Evolutionary conservation across 2,797 vertebrate species (phyloP).

Genomic region (Scyliorhinus canicula): DNA sequence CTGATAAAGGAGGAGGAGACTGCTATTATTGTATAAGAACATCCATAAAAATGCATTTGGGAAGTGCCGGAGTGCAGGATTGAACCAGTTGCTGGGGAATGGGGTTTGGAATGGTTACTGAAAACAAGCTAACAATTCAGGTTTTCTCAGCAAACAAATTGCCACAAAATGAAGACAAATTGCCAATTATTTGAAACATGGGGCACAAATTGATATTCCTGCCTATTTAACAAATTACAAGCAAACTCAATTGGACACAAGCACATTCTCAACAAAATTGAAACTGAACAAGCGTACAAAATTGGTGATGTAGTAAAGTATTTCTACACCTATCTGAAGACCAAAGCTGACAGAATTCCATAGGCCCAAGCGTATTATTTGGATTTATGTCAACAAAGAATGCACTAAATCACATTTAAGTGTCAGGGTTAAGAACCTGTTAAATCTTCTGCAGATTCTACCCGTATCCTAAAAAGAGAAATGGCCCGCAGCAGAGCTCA

Average conservation of each 20-base stretch:
- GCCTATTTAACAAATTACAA: neutral
- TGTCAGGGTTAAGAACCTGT: neutral
- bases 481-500: neutral
- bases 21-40: too few species aligned
- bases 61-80: too few species aligned
- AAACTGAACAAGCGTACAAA: neutral
- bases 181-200: neutral
- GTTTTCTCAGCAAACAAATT: neutral
- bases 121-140: neutral
- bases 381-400: conserved; percentile 11
- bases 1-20: too few species aligned
- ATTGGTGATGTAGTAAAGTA: neutral
- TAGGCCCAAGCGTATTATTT: neutral
- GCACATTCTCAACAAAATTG: neutral
- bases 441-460: neutral
- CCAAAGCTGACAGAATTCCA: neutral
- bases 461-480: neutral
- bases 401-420: conserved; percentile 30
- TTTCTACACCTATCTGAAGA: neutral
- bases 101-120: neutral
- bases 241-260: neutral
- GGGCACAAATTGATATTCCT: neutral
- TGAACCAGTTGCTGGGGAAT: neutral
- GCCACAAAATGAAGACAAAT: neutral
- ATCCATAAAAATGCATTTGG: too few species aligned